Evolutionary conservation across 2,888 invertebrate genomes (phyloP).

Genomic region (Sycophila texana): DNA sequence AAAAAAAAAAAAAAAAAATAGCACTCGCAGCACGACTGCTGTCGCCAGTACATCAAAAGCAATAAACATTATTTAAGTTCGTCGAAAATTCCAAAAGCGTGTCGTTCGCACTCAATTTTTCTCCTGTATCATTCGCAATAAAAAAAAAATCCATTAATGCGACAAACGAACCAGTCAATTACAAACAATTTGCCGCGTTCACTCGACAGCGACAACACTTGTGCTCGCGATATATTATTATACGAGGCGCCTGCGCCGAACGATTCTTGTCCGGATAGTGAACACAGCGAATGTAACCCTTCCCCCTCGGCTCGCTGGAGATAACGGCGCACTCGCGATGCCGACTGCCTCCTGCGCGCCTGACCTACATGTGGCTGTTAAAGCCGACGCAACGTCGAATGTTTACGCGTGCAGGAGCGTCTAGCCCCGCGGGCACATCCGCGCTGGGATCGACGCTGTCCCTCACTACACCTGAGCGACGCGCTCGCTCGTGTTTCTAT

Average conservation of each 20-base stretch:
- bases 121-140: too few relatives aligned
- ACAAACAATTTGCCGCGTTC: too few relatives aligned
- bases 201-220: neutral
- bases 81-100: too few relatives aligned
- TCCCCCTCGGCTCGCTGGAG: conserved; percentile 27
- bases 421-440: neutral
- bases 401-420: conserved; percentile 13
- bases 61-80: too few relatives aligned
- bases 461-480: neutral
- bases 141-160: too few relatives aligned
- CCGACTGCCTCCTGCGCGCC: neutral
- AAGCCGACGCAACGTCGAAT: conserved; percentile 53
- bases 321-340: conserved; percentile 21
- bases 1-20: too few relatives aligned
- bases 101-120: too few relatives aligned
- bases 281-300: conserved; percentile 10
- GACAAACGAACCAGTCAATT: too few relatives aligned
- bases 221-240: neutral
- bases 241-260: neutral
- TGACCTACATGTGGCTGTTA: conserved; percentile 42
- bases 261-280: neutral
- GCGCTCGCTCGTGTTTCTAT: neutral
- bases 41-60: too few relatives aligned
- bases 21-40: too few relatives aligned
- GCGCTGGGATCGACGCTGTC: neutral